Percentiles rank a stretch among this genome's conserved stretches.
phyloP scores from a whole-genome alignment of 1,140 invertebrate genomes.

The Asbolus verrucosus region DNA sequence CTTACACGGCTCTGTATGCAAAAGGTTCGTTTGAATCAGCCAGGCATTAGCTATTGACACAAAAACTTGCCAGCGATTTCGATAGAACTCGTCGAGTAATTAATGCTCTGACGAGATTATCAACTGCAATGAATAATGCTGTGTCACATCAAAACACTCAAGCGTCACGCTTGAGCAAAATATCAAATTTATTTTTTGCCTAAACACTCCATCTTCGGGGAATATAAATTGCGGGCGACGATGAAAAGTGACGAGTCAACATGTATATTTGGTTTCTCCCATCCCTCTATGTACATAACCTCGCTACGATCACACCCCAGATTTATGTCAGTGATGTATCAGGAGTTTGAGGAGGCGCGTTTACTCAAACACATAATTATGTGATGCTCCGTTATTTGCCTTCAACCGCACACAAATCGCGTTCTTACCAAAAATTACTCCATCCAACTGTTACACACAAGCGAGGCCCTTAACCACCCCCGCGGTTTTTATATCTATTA shows the following conservation, averaged over 20 bases:
- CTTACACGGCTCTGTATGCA: too few relatives aligned
- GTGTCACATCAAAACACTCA: slow-evolving; percentile 34
- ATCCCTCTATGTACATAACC: slow-evolving; percentile 40
- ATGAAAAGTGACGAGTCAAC: slow-evolving; percentile 46
- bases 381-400: slow-evolving; percentile 9
- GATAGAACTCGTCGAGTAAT: slow-evolving; percentile 20
- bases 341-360: slow-evolving; percentile 18
- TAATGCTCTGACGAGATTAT: slow-evolving; percentile 27
- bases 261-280: slow-evolving; percentile 41
- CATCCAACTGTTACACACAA: too few relatives aligned
- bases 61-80: not conserved
- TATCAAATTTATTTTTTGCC: slow-evolving; percentile 43
- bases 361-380: slow-evolving; percentile 34
- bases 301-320: slow-evolving; percentile 33
- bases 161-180: slow-evolving; percentile 19
- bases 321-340: slow-evolving; percentile 39
- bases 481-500: too few relatives aligned
- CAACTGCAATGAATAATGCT: slow-evolving; percentile 19
- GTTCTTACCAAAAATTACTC: slow-evolving; percentile 9
- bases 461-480: too few relatives aligned
- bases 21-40: too few relatives aligned
- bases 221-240: slow-evolving; percentile 40
- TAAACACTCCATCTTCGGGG: slow-evolving; percentile 40
- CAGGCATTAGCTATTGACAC: too few relatives aligned
- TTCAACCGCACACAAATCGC: not conserved